phyloP scores from a whole-genome alignment of 1,140 invertebrate genomes.

The Eriosoma lanigerum region DNA sequence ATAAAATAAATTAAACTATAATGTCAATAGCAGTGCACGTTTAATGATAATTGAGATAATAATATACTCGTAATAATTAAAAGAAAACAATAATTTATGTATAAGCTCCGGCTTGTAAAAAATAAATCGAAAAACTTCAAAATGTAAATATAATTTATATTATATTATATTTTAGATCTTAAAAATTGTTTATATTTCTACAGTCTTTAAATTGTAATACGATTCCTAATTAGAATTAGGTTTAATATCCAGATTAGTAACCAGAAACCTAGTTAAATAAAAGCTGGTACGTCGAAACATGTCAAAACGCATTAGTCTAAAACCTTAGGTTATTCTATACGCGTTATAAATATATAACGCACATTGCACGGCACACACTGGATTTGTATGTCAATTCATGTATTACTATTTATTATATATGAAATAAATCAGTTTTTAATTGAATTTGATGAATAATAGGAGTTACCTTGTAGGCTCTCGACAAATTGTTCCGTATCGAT shows the following conservation, averaged over 20 bases:
- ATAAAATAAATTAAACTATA: background rate
- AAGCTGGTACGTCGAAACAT: background rate
- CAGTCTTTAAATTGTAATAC: background rate
- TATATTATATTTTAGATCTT: background rate
- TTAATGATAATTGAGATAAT: background rate
- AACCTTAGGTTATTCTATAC: too few relatives aligned
- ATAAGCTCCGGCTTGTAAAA: background rate
- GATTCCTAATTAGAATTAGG: background rate
- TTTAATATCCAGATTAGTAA: background rate
- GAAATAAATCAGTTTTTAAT: too few relatives aligned
- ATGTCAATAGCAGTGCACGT: background rate
- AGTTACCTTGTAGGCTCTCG: too few relatives aligned
- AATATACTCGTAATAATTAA: too few relatives aligned
- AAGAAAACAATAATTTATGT: too few relatives aligned
- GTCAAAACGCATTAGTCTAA: background rate
- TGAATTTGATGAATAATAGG: too few relatives aligned
- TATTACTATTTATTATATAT: too few relatives aligned
- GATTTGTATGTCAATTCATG: too few relatives aligned
- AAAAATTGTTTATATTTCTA: background rate
- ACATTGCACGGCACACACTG: too few relatives aligned
- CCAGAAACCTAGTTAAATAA: background rate
- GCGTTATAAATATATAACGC: too few relatives aligned
- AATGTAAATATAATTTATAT: background rate
- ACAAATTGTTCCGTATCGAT: too few relatives aligned
- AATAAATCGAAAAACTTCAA: background rate